Conservation (phyloP, 1,140 invertebrate genomes). For the Arion vulgaris region DNA sequence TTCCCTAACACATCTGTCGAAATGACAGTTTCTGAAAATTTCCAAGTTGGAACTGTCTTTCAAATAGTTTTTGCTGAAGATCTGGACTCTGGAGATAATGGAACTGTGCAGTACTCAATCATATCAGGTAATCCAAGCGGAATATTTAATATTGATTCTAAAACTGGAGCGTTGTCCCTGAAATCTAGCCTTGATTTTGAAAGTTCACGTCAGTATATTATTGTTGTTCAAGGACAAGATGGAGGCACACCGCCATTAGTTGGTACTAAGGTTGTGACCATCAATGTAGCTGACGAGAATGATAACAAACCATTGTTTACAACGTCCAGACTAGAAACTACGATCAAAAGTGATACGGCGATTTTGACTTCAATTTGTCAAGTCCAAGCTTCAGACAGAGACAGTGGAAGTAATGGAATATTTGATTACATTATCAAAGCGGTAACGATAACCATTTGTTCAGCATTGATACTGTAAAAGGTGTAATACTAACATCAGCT, state of each 20-base stretch:
- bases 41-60: not conserved
- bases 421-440: constrained; percentile 25
- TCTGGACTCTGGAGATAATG: constrained; percentile 10
- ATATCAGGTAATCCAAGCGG: not conserved
- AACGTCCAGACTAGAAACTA: not conserved
- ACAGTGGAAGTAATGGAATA: constrained; percentile 1
- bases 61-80: not conserved
- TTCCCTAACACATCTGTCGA: not conserved
- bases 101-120: not conserved
- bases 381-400: constrained; percentile 12
- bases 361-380: not conserved
- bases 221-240: not conserved
- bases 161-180: constrained; percentile 29
- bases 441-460: constrained; percentile 27
- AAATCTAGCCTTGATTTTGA: constrained; percentile 27
- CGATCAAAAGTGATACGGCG: not conserved
- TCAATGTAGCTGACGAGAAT: constrained; percentile 39
- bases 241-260: constrained; percentile 9
- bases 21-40: not conserved
- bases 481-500: constrained; percentile 14
- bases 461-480: constrained; percentile 12
- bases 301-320: constrained; percentile 38
- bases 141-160: not conserved
- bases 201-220: not conserved
- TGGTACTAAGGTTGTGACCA: constrained; percentile 10